These are phyloP conservation scores for Marmota flaviventris DNA, from an alignment of 2,113 vertebrate genomes.

Conservation along the genomic window DNA sequence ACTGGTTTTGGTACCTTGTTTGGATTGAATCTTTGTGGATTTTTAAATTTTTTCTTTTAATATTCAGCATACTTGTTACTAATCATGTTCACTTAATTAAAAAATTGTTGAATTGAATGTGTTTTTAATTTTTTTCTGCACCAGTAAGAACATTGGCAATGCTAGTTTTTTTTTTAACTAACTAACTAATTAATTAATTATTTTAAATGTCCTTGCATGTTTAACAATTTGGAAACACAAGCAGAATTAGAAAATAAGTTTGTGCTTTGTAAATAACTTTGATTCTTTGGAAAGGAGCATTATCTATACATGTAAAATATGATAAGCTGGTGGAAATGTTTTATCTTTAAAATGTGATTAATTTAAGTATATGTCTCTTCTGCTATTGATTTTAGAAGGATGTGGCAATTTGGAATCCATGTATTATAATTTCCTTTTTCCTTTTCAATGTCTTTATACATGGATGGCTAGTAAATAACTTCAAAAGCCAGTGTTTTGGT, in stretches of 20 bases:
- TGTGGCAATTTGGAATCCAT: background rate
- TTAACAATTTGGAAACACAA: background rate
- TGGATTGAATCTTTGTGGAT: background rate
- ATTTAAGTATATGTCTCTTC: background rate
- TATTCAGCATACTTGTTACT: background rate
- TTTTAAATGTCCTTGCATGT: background rate
- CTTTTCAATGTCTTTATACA: background rate
- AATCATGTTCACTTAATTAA: background rate
- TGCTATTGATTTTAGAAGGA: background rate
- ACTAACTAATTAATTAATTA: too few species aligned
- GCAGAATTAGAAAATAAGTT: slow-evolving; percentile 17
- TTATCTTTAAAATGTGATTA: slow-evolving; percentile 56
- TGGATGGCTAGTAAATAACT: background rate
- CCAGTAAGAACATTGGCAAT: background rate
- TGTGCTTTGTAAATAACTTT: slow-evolving; percentile 55
- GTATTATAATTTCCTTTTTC: background rate
- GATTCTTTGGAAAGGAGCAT: background rate
- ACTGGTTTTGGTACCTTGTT: background rate
- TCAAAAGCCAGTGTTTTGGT: slow-evolving; percentile 12
- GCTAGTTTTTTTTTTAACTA: background rate
- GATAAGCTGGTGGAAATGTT: background rate
- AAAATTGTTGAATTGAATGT: background rate
- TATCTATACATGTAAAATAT: background rate
- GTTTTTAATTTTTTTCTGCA: background rate
- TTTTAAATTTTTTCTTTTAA: background rate